Percentiles rank a stretch among this genome's conserved stretches.
These are phyloP conservation scores for Dysmachus trigonus DNA, from an alignment of 2,888 invertebrate genomes.

Conservation along the genomic window DNA sequence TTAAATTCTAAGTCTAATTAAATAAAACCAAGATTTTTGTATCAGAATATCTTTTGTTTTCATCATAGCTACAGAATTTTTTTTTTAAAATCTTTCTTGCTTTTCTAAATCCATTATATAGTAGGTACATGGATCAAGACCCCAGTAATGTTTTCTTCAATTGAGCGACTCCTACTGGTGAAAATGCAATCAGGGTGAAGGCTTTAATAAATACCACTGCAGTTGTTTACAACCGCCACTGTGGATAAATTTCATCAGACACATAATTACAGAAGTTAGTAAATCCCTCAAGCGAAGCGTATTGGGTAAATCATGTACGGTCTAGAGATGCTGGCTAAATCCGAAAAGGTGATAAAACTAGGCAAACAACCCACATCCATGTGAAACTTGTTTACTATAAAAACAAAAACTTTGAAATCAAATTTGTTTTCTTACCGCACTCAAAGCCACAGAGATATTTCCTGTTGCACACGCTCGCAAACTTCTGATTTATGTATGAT, in stretches of 20 bases:
- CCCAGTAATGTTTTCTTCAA: background rate
- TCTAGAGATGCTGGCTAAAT: slow-evolving; percentile 7
- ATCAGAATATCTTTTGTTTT: too few relatives aligned
- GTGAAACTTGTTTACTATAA: slow-evolving; percentile 32
- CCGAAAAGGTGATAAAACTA: slow-evolving; percentile 28
- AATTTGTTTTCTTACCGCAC: slow-evolving; percentile 36
- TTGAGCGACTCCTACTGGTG: background rate
- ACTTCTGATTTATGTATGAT: slow-evolving; percentile 36
- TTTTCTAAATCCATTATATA: too few relatives aligned
- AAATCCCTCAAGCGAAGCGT: background rate
- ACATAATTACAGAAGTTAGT: slow-evolving; percentile 29
- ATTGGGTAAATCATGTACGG: slow-evolving; percentile 18
- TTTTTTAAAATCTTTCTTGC: too few relatives aligned
- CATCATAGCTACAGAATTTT: too few relatives aligned
- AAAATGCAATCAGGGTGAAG: background rate
- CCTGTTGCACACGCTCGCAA: background rate
- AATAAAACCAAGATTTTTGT: too few relatives aligned
- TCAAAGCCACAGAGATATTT: slow-evolving; percentile 17
- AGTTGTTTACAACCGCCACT: background rate
- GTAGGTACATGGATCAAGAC: too few relatives aligned
- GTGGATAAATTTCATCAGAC: background rate
- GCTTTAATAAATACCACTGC: background rate
- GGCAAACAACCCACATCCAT: slow-evolving; percentile 1
- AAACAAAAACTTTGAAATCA: slow-evolving; percentile 35
- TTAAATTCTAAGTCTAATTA: too few relatives aligned